phyloP scores from a whole-genome alignment of 2,113 vertebrate genomes.

The Pachyramphus minor region DNA sequence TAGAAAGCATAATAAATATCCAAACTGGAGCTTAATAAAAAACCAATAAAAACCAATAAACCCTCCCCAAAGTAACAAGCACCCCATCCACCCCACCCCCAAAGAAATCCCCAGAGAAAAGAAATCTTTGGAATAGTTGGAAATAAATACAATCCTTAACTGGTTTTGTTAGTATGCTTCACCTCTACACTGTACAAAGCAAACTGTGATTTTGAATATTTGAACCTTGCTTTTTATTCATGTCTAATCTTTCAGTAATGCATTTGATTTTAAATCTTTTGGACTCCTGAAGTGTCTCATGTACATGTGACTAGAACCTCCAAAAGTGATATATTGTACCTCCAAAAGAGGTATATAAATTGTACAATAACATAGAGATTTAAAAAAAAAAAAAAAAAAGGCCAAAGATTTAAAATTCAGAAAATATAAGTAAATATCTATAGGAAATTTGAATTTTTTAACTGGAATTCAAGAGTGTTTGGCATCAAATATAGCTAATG shows the following conservation, averaged over 20 bases:
- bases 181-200: neutral
- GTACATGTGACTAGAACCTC: neutral
- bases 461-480: neutral
- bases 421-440: neutral
- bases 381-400: neutral
- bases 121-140: neutral
- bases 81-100: rapidly evolving
- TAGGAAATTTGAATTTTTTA: neutral
- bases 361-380: neutral
- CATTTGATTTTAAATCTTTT: neutral
- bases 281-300: neutral
- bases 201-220: neutral
- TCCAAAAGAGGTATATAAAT: neutral
- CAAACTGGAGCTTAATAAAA: neutral
- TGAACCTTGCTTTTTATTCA: neutral
- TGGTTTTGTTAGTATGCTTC: neutral
- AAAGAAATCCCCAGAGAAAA: neutral
- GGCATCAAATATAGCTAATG: neutral
- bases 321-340: neutral
- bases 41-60: too few species aligned
- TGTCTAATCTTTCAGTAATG: neutral
- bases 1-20: neutral
- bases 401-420: neutral
- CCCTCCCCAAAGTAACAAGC: rapidly evolving
- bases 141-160: neutral